Evolutionary conservation across 2,113 vertebrate genomes (phyloP).

Genomic region (Indicator indicator): DNA sequence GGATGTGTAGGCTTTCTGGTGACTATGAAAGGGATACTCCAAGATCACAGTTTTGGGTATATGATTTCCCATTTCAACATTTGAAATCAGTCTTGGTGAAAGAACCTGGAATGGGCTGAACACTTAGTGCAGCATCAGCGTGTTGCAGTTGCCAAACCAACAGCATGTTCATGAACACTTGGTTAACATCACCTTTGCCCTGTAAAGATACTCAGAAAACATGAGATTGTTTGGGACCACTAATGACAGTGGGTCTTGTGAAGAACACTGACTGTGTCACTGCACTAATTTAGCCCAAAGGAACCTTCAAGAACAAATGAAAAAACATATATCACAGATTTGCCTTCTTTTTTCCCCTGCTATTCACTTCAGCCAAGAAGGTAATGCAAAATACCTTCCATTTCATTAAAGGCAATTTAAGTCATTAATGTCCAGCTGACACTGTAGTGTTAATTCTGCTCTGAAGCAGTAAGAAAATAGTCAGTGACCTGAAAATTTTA

Average conservation of each 20-base stretch:
- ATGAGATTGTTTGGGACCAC: neutral
- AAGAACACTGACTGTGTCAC: neutral
- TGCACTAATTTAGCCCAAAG: neutral
- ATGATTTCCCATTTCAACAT: rapidly evolving
- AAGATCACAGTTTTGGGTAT: rapidly evolving
- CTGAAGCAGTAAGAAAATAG: neutral
- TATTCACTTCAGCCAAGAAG: neutral
- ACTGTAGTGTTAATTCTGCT: neutral
- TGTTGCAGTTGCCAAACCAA: neutral
- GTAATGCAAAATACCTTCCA: neutral
- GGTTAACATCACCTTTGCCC: neutral
- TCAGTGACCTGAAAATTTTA: neutral
- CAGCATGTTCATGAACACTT: neutral
- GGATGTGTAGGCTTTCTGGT: neutral
- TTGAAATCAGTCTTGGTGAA: neutral
- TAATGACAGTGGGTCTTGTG: neutral
- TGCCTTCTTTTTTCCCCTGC: neutral
- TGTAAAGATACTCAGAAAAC: neutral
- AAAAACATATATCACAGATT: neutral
- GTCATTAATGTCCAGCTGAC: neutral
- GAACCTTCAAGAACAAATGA: slow-evolving; percentile 19
- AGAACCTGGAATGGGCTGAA: neutral
- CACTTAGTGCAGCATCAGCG: neutral
- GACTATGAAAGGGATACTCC: neutral
- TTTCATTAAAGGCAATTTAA: slow-evolving; percentile 31